Evolutionary conservation across 1,140 invertebrate species (phyloP), one percentile per base, ranked within the genome.

Genomic region (Chrysomallon squamiferum): DNA sequence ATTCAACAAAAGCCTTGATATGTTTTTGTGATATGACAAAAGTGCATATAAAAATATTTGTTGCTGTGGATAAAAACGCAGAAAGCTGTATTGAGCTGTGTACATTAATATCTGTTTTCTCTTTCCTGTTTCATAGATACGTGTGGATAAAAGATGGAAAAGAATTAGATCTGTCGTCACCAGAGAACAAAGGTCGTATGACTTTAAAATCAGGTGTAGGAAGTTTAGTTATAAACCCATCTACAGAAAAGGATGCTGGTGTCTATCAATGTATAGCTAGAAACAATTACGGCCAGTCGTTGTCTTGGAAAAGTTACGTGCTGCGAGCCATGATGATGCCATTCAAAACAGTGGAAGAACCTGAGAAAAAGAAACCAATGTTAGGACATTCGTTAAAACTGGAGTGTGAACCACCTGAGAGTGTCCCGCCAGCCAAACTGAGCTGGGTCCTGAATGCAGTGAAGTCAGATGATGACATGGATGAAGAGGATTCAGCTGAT

Each of bases 141-240:
- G 87, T 89, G 74, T 99, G 96, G 97, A 91, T 94, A 50, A 99
- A 98, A 85, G 97, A 99, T 88, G 96, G 95, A 57, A 94, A 96
- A 75, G 87, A 91, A 15, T 97, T 90, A 69, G 90, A 94, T 49
- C 27, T 73, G 0, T 63, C 60, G 5, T 32, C 59, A 35, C 33
- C 59, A 22, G 93, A 95, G 79, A 92, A 95, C 73, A 97, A 98
- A 80, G 92, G 91, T 3, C 93, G 95, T 79, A 94, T 96, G 74
- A 92, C 93, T 22, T 33, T 73, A 2, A 45, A 45, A n/a, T n/a
- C 68, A 0, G 94, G 94, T 0, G 88, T 94, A 69, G 95, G 96
- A 67, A 95, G 94, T 0, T 85, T 98, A n/a, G 91, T 95, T 7
- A 92, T 98, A 64, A 91, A 92, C 30, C 88, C 89, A 70, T 94